Percentiles rank a stretch among this genome's conserved stretches.
Evolutionary conservation across 1,140 invertebrate genomes (phyloP).

Genomic region (Euwallacea fornicatus): DNA sequence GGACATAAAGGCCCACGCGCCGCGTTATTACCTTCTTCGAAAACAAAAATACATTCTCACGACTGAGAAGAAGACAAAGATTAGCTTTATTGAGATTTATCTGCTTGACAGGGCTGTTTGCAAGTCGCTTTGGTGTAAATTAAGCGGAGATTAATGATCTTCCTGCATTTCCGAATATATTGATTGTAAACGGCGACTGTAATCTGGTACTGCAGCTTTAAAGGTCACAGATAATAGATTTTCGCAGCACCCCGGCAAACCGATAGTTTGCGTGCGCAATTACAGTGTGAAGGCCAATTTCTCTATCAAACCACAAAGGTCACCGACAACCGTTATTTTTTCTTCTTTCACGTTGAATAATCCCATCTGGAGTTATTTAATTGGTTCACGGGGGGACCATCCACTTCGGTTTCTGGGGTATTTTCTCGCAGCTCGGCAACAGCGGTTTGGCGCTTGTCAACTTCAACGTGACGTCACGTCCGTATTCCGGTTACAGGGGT

Average conservation of each 20-base stretch:
- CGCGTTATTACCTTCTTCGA: conserved; percentile 6
- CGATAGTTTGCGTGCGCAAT: conserved; percentile 30
- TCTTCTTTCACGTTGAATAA: conserved; percentile 8
- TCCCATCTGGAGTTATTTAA: not conserved
- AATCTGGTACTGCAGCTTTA: not conserved
- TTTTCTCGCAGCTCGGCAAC: too few relatives aligned
- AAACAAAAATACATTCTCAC: conserved; percentile 5
- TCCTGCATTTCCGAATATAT: not conserved
- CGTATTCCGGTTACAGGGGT: too few relatives aligned
- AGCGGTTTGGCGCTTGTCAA: too few relatives aligned
- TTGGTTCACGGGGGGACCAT: not conserved
- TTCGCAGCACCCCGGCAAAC: conserved; percentile 22
- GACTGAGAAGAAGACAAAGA: conserved; percentile 6
- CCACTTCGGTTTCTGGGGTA: too few relatives aligned
- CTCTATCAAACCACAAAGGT: conserved; percentile 32
- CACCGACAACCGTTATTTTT: conserved; percentile 31
- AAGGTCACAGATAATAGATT: conserved; percentile 32
- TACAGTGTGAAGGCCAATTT: conserved; percentile 32
- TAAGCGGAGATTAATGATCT: not conserved
- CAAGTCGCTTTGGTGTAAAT: conserved; percentile 5
- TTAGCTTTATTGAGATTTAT: conserved; percentile 23
- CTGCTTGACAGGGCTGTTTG: not conserved
- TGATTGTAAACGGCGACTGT: not conserved
- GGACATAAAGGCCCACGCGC: conserved; percentile 20
- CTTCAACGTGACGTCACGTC: too few relatives aligned